Base-by-base conservation (phyloP, 1,140 invertebrate genomes). In the Drosophila fuyamai region DNA sequence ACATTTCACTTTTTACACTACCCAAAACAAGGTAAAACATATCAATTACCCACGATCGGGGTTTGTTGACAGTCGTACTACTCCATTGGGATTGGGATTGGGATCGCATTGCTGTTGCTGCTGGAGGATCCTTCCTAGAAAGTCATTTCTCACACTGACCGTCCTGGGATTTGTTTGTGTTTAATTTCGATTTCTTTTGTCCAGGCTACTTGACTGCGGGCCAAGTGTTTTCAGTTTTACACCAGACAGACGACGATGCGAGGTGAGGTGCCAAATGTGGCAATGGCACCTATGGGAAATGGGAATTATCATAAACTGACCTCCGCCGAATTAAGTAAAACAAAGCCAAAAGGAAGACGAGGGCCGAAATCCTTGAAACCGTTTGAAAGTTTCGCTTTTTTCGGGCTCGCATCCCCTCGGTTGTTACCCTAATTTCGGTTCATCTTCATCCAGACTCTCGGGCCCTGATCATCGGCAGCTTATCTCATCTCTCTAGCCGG, bases 371-470 rank as follows among this genome's bases (percentile, higher is more conserved):
- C 83, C 83, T 86, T 86, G 83, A 88, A 86, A 88, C 83, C 83
- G 83, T 86, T 86, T 86, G 83, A 86, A 88, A 86, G 83, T 86
- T 86, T 86, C 79, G 82, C 83, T 88, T 86, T 86, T 77, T 75
- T 58, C 32, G 35, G 55, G 48, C 32, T 56, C 46, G 5, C 35
- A 70, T 70, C 55, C 77, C 35, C 46, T 72, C 63, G 71, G 72
- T 74, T 70, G 72, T 84, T 88, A 88, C 83, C 83, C 83, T 84
- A 89, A 88, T 88, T 88, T 88, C 51, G 67, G 51, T 43, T 70
- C 78, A 62, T 79, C 76, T 72, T 79, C 80, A 86, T 77, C 75
- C 57, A 54, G 63, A 59, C 53, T 46, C 47, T 43, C 54, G 57
- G 58, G 58, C 54, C 44, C 47, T 54, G 65, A 77, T 71, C 81